Percentiles rank a stretch among this genome's conserved stretches.
phyloP scores from a whole-genome alignment of 2,797 vertebrate species.

The Mormyrops attenuatus region DNA sequence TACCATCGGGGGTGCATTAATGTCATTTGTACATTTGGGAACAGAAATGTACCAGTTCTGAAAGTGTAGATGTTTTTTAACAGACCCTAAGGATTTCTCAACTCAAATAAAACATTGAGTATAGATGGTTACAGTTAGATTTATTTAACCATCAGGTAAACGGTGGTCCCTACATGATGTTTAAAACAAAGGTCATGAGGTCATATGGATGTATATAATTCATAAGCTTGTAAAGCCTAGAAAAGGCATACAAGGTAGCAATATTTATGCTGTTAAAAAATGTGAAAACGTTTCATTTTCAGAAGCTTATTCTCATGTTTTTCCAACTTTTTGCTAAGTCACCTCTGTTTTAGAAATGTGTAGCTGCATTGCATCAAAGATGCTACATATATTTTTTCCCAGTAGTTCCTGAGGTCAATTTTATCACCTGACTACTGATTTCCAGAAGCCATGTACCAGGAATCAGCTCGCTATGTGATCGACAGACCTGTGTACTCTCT shows the following conservation, averaged over 20 bases:
- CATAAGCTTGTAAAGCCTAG: not conserved
- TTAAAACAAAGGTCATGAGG: not conserved
- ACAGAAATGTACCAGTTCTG: not conserved
- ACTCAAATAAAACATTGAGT: not conserved
- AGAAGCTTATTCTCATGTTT: not conserved
- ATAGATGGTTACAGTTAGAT: not conserved
- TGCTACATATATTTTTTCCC: not conserved
- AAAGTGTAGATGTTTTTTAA: not conserved
- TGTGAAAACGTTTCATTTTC: not conserved
- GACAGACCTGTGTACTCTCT: conserved; percentile 73
- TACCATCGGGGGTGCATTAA: not conserved
- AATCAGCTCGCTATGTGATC: conserved; percentile 68
- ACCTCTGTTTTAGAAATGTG: not conserved
- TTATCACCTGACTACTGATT: not conserved
- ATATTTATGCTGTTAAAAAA: not conserved
- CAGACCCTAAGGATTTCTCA: not conserved
- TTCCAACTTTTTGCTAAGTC: not conserved
- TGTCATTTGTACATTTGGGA: not conserved
- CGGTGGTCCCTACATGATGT: not conserved
- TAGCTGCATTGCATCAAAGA: not conserved
- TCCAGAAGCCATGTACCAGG: conserved; percentile 42
- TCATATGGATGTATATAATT: not conserved
- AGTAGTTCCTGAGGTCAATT: conserved; percentile 9
- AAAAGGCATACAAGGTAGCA: not conserved
- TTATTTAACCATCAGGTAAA: not conserved